These are phyloP conservation scores for Danio rerio DNA, from an alignment of 2,113 vertebrate species.

Conservation along the genomic window DNA sequence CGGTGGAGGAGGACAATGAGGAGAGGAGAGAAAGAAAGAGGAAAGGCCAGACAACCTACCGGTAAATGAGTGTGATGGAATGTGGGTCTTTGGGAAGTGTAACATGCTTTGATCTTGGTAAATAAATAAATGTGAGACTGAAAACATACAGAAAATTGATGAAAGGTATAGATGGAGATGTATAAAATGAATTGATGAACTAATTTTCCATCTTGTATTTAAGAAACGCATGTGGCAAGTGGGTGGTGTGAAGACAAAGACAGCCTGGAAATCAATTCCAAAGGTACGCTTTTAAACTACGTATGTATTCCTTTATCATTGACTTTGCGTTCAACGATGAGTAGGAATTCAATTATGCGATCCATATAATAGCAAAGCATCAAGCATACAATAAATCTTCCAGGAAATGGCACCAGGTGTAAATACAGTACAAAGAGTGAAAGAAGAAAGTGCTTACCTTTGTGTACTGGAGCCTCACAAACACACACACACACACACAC, in stretches of 20 bases:
- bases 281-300: not conserved
- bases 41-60: slow-evolving; percentile 29
- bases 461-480: slow-evolving; percentile 60
- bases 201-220: slow-evolving; percentile 5
- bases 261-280: not conserved
- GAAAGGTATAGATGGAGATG: not conserved
- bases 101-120: not conserved
- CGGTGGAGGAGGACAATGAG: slow-evolving; percentile 49
- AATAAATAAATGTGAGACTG: slow-evolving; percentile 9
- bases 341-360: not conserved
- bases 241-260: slow-evolving; percentile 32
- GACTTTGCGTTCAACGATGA: not conserved
- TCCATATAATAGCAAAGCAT: not conserved
- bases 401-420: not conserved
- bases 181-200: not conserved
- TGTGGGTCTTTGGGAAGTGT: slow-evolving; percentile 5
- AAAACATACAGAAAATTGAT: too few species aligned
- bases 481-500: slow-evolving; percentile 37
- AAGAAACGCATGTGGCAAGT: not conserved
- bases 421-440: slow-evolving; percentile 52
- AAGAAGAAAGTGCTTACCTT: slow-evolving; percentile 69
- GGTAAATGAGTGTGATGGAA: slow-evolving; percentile 34
- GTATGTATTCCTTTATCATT: not conserved
- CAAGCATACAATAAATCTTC: slow-evolving; percentile 4
- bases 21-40: slow-evolving; percentile 27